phyloP scores from a whole-genome alignment of 2,113 vertebrate species.

The Electrona antarctica region DNA sequence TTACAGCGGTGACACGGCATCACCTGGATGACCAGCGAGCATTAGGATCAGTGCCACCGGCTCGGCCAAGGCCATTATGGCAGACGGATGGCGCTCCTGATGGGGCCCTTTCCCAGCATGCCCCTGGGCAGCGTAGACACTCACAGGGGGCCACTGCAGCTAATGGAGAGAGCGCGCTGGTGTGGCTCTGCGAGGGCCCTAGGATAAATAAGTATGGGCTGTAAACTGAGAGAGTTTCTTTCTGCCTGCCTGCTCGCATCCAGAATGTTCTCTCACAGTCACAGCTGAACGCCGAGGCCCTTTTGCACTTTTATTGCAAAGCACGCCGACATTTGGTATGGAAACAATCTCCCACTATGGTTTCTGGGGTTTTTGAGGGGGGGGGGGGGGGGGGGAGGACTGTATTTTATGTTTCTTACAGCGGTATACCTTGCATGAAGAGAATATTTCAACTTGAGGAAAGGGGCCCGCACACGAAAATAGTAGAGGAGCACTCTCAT shows the following conservation, averaged over 20 bases:
- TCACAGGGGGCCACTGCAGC: conserved; percentile 67
- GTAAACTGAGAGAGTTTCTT: conserved; percentile 73
- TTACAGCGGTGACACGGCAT: conserved; percentile 48
- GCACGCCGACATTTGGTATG: conserved; percentile 65
- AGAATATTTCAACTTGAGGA: conserved; percentile 60
- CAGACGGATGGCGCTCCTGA: conserved; percentile 65
- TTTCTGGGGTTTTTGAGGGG: too few species aligned
- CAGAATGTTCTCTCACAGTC: conserved; percentile 61
- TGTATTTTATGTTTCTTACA: conserved; percentile 34
- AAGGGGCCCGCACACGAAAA: conserved; percentile 56
- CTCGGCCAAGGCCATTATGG: conserved; percentile 70
- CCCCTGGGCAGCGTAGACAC: conserved; percentile 63
- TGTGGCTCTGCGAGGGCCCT: conserved; percentile 59
- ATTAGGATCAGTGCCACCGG: conserved; percentile 70
- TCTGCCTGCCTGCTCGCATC: conserved; percentile 66
- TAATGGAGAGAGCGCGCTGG: conserved; percentile 69
- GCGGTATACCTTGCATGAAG: conserved; percentile 56
- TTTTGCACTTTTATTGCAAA: conserved; percentile 73
- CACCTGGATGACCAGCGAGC: conserved; percentile 66
- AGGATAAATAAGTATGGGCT: conserved; percentile 73
- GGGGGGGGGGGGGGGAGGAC: too few species aligned
- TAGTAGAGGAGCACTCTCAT: conserved; percentile 62
- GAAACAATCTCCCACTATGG: conserved; percentile 50
- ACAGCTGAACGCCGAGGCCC: conserved; percentile 59
- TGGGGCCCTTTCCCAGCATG: conserved; percentile 61